Conservation (phyloP, 2,888 invertebrate species). For the Siphlonurus alternatus region DNA sequence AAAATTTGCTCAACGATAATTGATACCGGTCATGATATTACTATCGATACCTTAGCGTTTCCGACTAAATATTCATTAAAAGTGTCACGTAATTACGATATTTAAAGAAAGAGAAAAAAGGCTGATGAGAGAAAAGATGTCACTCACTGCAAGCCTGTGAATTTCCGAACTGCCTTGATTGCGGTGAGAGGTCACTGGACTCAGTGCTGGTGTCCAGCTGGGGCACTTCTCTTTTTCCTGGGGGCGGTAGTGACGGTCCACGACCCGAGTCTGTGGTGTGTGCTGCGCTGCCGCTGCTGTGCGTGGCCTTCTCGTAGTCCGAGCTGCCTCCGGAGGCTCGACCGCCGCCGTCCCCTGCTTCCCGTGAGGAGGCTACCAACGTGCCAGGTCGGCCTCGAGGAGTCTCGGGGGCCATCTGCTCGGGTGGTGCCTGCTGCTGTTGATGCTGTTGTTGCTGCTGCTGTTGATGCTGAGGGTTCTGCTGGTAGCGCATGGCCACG, state of each 20-base stretch:
- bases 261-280: slow-evolving; percentile 21
- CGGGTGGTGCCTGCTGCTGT: slow-evolving; percentile 28
- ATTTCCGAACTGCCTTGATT: background rate
- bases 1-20: too few relatives aligned
- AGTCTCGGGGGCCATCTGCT: slow-evolving; percentile 38
- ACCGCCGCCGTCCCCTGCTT: slow-evolving; percentile 17
- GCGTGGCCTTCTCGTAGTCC: slow-evolving; percentile 53
- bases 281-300: slow-evolving; percentile 22
- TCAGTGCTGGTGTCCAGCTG: slow-evolving; percentile 16
- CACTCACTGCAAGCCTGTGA: background rate
- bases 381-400: slow-evolving; percentile 23
- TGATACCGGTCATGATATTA: too few relatives aligned
- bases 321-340: slow-evolving; percentile 38
- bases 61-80: too few relatives aligned
- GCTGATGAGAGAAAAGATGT: background rate
- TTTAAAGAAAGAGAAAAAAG: too few relatives aligned
- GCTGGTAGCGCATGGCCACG: slow-evolving; percentile 21
- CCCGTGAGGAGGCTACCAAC: slow-evolving; percentile 12
- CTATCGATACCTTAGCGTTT: too few relatives aligned
- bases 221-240: slow-evolving; percentile 25
- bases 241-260: slow-evolving; percentile 16
- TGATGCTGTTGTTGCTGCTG: slow-evolving; percentile 29
- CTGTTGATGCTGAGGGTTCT: slow-evolving; percentile 24
- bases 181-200: slow-evolving; percentile 11
- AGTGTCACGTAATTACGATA: too few relatives aligned